Evolutionary conservation across 2,888 invertebrate species (phyloP).

Genomic region (Drosophila tanythrix): DNA sequence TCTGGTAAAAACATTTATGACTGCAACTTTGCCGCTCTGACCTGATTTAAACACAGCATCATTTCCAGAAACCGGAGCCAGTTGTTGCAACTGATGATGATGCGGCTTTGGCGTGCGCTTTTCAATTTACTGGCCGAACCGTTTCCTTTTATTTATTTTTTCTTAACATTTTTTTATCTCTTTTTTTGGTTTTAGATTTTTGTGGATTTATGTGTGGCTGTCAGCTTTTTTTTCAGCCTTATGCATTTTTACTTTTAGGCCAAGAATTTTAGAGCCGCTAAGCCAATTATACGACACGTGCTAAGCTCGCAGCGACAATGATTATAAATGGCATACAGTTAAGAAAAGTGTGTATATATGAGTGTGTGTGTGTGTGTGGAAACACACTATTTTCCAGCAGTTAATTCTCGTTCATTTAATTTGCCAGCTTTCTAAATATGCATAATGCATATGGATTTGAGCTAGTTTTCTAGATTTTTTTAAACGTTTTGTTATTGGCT

Average conservation of each 20-base stretch:
- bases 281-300: conserved; percentile 64
- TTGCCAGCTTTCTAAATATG: conserved; percentile 66
- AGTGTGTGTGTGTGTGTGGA: not conserved
- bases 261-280: conserved; percentile 57
- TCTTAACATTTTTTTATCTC: conserved; percentile 22
- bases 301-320: conserved; percentile 31
- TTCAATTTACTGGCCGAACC: conserved; percentile 71
- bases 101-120: conserved; percentile 78
- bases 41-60: conserved; percentile 57
- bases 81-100: conserved; percentile 64
- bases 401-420: conserved; percentile 60
- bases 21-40: conserved; percentile 58
- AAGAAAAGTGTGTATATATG: conserved; percentile 11
- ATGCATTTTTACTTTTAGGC: conserved; percentile 71
- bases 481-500: conserved; percentile 76
- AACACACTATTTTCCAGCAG: conserved; percentile 45
- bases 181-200: conserved; percentile 9
- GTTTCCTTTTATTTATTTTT: conserved; percentile 58
- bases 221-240: conserved; percentile 64
- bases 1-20: conserved; percentile 53
- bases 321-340: conserved; percentile 60
- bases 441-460: conserved; percentile 50
- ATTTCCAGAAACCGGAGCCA: conserved; percentile 58
- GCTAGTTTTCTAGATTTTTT: conserved; percentile 67
- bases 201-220: conserved; percentile 68